phyloP scores from a whole-genome alignment of 1,140 invertebrate genomes.

The Thalassaphorura encarpata region DNA sequence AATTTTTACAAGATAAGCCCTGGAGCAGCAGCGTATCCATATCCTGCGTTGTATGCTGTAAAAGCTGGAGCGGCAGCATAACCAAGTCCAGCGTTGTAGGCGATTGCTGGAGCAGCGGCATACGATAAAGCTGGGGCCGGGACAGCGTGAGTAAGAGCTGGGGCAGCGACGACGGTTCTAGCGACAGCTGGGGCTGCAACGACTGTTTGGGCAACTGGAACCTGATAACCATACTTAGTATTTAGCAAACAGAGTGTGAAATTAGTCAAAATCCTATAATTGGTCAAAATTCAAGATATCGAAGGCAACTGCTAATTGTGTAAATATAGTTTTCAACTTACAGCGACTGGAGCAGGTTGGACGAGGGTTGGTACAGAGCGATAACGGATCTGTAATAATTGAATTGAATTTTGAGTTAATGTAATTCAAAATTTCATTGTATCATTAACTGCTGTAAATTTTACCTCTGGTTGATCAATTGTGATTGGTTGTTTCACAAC shows the following conservation, averaged over 20 bases:
- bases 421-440: not conserved
- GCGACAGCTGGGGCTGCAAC: not conserved
- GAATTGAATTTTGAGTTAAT: not conserved
- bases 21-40: too few relatives aligned
- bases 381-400: constrained; percentile 16
- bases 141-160: not conserved
- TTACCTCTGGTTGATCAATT: constrained; percentile 27
- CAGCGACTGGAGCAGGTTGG: constrained; percentile 22
- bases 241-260: not conserved
- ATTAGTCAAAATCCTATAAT: too few relatives aligned
- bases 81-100: not conserved
- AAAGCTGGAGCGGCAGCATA: constrained; percentile 7
- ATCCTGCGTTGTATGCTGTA: not conserved
- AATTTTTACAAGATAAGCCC: too few relatives aligned
- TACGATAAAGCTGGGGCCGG: not conserved
- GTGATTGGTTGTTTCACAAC: constrained; percentile 27
- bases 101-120: not conserved
- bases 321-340: too few relatives aligned
- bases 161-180: not conserved
- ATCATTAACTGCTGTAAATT: not conserved
- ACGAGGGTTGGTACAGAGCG: constrained; percentile 25
- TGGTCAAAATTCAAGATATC: constrained; percentile 4
- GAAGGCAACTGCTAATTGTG: constrained; percentile 1
- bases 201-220: constrained; percentile 10
- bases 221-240: too few relatives aligned